Conservation (phyloP, 1,140 invertebrate genomes). For the Pissodes strobi region DNA sequence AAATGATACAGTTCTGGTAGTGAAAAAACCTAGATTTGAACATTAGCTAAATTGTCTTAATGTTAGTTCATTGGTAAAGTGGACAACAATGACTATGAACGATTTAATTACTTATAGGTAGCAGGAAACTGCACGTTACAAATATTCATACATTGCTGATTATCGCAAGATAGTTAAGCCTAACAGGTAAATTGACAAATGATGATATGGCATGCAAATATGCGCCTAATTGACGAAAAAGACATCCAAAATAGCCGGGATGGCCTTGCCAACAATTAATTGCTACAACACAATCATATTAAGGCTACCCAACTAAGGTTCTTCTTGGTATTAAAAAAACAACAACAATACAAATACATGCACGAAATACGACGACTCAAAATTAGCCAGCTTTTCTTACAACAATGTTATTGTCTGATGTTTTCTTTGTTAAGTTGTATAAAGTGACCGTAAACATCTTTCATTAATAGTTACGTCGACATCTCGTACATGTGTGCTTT, state of each 20-base stretch:
- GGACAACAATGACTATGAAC: conserved; percentile 7
- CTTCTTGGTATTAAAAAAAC: conserved; percentile 1
- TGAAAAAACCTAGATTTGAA: not conserved
- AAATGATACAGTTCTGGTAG: too few species aligned
- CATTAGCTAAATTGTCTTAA: not conserved
- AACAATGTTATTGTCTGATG: too few species aligned
- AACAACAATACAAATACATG: not conserved
- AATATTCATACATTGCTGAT: not conserved
- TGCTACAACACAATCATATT: conserved; percentile 54
- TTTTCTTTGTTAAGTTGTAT: too few species aligned
- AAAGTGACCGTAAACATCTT: too few species aligned
- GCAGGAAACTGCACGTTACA: not conserved
- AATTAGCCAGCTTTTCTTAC: too few species aligned
- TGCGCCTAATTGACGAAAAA: conserved; percentile 55
- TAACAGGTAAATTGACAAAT: conserved; percentile 53
- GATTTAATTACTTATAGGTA: not conserved
- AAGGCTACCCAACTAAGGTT: conserved; percentile 40
- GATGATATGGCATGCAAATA: conserved; percentile 54
- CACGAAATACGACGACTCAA: not conserved
- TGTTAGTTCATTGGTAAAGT: conserved; percentile 7
- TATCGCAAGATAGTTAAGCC: conserved; percentile 15
- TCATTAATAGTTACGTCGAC: too few species aligned
- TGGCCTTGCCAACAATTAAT: conserved; percentile 43
- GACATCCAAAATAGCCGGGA: conserved; percentile 47
- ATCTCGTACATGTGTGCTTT: too few species aligned